phyloP scores from a whole-genome alignment of 2,113 vertebrate species.

The Podarcis muralis region DNA sequence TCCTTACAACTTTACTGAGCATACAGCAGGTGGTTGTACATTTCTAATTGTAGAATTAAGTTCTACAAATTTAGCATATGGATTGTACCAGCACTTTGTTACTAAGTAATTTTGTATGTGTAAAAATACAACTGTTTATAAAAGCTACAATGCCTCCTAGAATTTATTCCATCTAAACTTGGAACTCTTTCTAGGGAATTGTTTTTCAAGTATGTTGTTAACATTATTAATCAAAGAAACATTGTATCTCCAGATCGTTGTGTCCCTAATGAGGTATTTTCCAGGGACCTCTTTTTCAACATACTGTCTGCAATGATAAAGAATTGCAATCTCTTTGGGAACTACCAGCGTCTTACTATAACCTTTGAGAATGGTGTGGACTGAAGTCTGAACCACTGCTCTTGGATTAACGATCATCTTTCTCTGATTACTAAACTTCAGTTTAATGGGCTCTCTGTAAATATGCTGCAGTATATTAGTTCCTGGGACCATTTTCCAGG shows the following conservation, averaged over 20 bases:
- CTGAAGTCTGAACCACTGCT: conserved; percentile 69
- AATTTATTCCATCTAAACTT: not conserved
- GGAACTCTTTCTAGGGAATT: not conserved
- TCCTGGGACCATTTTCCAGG: conserved; percentile 76
- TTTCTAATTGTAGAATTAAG: not conserved
- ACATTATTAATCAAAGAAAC: conserved; percentile 63
- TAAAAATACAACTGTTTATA: not conserved
- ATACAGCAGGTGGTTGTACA: not conserved
- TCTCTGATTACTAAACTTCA: conserved; percentile 30
- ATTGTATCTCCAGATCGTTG: conserved; percentile 55
- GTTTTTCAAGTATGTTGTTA: conserved; percentile 56
- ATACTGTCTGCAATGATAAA: conserved; percentile 65
- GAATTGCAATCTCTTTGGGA: conserved; percentile 51
- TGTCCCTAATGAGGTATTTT: conserved; percentile 57
- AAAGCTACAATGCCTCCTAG: not conserved
- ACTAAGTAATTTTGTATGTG: not conserved
- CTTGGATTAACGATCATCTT: conserved; percentile 72
- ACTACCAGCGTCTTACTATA: conserved; percentile 43
- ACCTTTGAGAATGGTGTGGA: conserved; percentile 51
- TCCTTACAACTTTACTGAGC: not conserved
- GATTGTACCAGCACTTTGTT: not conserved
- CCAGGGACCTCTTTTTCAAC: conserved; percentile 43
- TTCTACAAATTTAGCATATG: not conserved
- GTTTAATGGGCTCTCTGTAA: conserved; percentile 64
- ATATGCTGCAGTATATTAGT: conserved; percentile 79